A percentile compares a stretch with the other conserved stretches of the same genome.
phyloP scores from a whole-genome alignment of 2,113 vertebrate species.

The Ranitomeya imitator region DNA sequence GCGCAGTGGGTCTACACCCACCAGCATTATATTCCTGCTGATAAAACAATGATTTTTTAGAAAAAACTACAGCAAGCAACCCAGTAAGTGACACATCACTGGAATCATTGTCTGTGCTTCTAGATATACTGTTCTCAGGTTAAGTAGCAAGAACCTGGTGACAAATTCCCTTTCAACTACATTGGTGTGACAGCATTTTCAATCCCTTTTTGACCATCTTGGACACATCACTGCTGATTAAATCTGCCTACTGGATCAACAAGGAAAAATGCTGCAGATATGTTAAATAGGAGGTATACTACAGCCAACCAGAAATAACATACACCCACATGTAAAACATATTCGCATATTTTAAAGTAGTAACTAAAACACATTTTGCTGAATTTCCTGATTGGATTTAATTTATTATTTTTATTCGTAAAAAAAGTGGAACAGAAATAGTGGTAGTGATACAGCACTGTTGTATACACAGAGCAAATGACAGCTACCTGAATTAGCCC shows the following conservation, averaged over 20 bases:
- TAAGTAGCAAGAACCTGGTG: too few species aligned
- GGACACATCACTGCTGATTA: too few species aligned
- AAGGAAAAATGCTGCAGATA: neutral
- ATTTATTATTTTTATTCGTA: neutral
- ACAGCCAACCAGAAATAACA: neutral
- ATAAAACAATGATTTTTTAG: too few species aligned
- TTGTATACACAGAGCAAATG: neutral
- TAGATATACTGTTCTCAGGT: too few species aligned
- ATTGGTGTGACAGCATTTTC: too few species aligned
- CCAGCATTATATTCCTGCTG: too few species aligned
- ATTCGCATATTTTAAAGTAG: neutral
- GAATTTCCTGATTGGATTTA: neutral
- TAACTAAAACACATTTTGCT: neutral
- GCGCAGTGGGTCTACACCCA: too few species aligned
- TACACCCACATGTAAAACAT: neutral
- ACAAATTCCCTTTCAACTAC: neutral
- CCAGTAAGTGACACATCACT: too few species aligned
- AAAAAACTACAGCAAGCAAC: too few species aligned
- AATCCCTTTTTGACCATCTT: too few species aligned
- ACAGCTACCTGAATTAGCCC: too few species aligned
- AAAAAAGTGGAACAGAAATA: neutral
- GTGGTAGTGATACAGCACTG: neutral
- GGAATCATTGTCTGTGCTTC: too few species aligned
- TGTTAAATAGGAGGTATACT: neutral
- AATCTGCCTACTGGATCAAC: neutral